Evolutionary conservation across 2,888 invertebrate species (phyloP).

Genomic region (Thysanoteuthis rhombus): DNA sequence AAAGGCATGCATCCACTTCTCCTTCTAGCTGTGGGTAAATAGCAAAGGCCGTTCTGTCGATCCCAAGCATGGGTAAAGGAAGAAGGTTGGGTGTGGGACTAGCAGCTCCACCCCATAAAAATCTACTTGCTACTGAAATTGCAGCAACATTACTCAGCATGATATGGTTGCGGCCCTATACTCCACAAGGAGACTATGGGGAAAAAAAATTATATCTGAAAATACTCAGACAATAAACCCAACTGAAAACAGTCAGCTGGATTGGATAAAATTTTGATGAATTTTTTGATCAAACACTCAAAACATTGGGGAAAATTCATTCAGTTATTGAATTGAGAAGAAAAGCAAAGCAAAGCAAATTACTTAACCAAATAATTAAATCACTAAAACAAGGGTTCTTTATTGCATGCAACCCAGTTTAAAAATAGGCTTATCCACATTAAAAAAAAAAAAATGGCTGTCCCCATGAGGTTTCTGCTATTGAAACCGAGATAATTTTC

Average conservation of each 20-base stretch:
- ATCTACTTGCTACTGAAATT: no score
- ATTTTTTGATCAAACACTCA: not conserved
- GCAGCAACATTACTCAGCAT: no score
- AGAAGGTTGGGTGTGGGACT: no score
- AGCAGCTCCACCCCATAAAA: no score
- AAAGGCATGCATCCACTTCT: no score
- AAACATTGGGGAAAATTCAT: not conserved
- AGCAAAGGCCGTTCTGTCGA: no score
- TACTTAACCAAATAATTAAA: not conserved
- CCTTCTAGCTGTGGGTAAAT: no score
- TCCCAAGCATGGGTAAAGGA: no score
- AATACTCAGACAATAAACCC: not conserved
- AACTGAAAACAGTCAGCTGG: not conserved
- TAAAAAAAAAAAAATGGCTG: not conserved
- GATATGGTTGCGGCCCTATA: no score
- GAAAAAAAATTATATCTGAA: no score
- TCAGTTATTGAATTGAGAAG: not conserved
- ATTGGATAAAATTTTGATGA: not conserved
- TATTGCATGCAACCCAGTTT: not conserved
- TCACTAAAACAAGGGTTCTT: not conserved
- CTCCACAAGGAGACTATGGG: no score
- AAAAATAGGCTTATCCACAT: not conserved
- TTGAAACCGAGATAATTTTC: not conserved
- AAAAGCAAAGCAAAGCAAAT: not conserved
- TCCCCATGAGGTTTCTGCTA: not conserved